A percentile compares a stretch with the other conserved stretches of the same genome.
Evolutionary conservation across 2,888 invertebrate genomes (phyloP).

Genomic region (Punctoribates punctum): DNA sequence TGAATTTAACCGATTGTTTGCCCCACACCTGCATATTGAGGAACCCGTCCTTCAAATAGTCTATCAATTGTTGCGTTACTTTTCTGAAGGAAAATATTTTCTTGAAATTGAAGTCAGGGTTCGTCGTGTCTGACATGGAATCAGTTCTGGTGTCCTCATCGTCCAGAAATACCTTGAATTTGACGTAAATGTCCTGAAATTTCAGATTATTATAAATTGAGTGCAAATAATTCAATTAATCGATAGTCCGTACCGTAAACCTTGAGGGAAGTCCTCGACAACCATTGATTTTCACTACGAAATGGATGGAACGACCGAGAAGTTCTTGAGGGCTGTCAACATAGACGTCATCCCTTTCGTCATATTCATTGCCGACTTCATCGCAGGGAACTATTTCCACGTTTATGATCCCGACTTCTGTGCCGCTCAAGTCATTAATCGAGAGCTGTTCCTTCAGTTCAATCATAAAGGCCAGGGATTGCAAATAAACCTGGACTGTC

Average conservation of each 20-base stretch:
- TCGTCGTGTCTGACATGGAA: conserved; percentile 53
- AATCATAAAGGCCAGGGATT: conserved; percentile 57
- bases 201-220: conserved; percentile 4
- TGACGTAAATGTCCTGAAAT: conserved; percentile 54
- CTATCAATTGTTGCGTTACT: conserved; percentile 54
- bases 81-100: conserved; percentile 55
- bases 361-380: conserved; percentile 56
- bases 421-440: conserved; percentile 56
- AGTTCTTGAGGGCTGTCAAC: conserved; percentile 58
- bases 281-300: conserved; percentile 57
- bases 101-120: conserved; percentile 57
- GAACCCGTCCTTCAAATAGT: conserved; percentile 56
- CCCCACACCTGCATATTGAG: conserved; percentile 58
- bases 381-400: conserved; percentile 58
- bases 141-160: conserved; percentile 54
- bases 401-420: conserved; percentile 53
- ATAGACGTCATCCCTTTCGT: conserved; percentile 57
- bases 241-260: conserved; percentile 53
- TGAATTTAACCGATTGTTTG: conserved; percentile 54
- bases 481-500: conserved; percentile 58
- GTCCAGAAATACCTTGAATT: conserved; percentile 57
- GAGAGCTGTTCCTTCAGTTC: conserved; percentile 58
- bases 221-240: conserved; percentile 18
- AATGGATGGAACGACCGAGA: conserved; percentile 56
- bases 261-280: conserved; percentile 57